Conservation (phyloP, 2,113 vertebrate genomes). For the Bubalus kerabau region DNA sequence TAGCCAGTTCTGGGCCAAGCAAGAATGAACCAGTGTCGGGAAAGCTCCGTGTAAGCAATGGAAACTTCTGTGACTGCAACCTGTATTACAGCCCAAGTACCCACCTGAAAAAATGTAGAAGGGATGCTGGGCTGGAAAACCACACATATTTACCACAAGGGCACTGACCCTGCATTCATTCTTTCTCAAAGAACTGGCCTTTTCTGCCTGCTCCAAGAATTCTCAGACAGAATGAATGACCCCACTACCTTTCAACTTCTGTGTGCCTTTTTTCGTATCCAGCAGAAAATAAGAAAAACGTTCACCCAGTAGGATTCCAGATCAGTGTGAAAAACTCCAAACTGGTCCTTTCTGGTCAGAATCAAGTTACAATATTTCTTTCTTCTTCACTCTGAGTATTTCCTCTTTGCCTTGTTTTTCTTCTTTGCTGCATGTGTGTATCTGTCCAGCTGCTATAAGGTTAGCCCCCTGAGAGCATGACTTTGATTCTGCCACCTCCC, state of each 20-base stretch:
- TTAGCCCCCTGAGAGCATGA: not conserved
- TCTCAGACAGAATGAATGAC: not conserved
- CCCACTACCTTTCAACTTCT: not conserved
- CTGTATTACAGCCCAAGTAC: not conserved
- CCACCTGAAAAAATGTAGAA: not conserved
- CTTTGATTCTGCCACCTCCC: not conserved
- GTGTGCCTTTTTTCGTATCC: not conserved
- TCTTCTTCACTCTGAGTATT: not conserved
- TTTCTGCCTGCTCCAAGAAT: not conserved
- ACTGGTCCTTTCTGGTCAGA: not conserved
- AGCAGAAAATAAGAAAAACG: not conserved
- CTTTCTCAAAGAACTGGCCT: not conserved
- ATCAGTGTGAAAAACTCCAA: not conserved
- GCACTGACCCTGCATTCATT: rapidly evolving
- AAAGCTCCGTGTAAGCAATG: no score
- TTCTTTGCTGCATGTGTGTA: rapidly evolving
- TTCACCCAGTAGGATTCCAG: not conserved
- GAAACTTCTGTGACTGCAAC: not conserved
- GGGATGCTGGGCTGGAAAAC: rapidly evolving
- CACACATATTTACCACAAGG: not conserved
- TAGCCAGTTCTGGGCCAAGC: not conserved
- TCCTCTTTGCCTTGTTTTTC: not conserved
- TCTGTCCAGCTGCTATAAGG: not conserved
- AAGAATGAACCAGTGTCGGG: not conserved
- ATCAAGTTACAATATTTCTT: not conserved